These are phyloP conservation scores for Serripes groenlandicus DNA, from an alignment of 2,888 invertebrate genomes.

Conservation along the genomic window DNA sequence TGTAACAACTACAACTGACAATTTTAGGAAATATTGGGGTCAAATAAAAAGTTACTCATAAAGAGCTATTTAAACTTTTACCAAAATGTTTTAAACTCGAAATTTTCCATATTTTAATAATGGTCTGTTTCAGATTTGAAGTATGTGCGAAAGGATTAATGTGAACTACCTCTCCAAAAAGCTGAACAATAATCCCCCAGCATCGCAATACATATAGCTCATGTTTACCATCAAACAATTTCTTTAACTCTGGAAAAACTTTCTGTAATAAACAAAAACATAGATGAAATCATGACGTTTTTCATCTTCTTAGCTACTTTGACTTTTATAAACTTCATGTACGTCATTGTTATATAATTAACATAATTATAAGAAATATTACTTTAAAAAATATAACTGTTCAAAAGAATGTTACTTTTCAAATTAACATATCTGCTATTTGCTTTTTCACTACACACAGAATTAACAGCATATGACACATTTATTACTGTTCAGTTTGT, in stretches of 20 bases:
- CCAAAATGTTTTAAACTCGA: not conserved
- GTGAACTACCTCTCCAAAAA: conserved; percentile 79
- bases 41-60: not conserved
- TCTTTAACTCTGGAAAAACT: conserved; percentile 73
- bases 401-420: too few relatives aligned
- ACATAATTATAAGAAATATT: too few relatives aligned
- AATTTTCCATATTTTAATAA: not conserved
- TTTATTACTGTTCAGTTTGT: too few relatives aligned
- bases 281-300: too few relatives aligned
- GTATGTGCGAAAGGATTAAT: not conserved
- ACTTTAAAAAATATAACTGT: too few relatives aligned
- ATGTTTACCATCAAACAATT: conserved; percentile 69
- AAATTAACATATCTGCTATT: too few relatives aligned
- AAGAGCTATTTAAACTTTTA: not conserved
- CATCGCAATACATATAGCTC: conserved; percentile 76
- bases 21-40: not conserved
- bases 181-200: conserved; percentile 78
- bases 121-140: not conserved
- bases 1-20: too few relatives aligned
- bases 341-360: too few relatives aligned
- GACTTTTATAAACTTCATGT: too few relatives aligned
- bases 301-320: too few relatives aligned
- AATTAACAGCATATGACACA: too few relatives aligned
- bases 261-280: conserved; percentile 67
- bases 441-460: too few relatives aligned